Evolutionary conservation across 1,140 invertebrate species (phyloP).

Genomic region (Eufriesea mexicana): DNA sequence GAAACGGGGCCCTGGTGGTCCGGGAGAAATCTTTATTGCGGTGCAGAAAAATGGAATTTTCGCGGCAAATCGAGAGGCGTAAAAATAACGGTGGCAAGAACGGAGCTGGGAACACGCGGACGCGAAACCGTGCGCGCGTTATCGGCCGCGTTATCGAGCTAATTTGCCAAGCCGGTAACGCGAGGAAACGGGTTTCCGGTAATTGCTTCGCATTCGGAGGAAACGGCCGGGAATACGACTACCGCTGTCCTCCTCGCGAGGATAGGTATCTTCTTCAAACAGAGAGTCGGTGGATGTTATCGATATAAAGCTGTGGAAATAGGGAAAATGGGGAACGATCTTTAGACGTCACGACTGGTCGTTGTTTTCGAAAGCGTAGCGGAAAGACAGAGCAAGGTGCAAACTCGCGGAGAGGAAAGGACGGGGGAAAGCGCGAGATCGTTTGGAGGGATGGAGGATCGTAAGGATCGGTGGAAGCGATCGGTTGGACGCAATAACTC

Average conservation of each 20-base stretch:
- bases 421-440: too few species aligned
- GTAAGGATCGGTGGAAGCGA: neutral
- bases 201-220: conserved; percentile 35
- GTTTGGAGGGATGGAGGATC: too few species aligned
- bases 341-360: too few species aligned
- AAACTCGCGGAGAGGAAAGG: too few species aligned
- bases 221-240: too few species aligned
- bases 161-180: conserved; percentile 48
- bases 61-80: conserved; percentile 44
- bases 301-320: conserved; percentile 39
- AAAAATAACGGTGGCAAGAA: neutral
- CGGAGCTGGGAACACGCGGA: neutral
- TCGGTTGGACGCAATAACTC: neutral
- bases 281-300: neutral
- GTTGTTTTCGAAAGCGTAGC: too few species aligned
- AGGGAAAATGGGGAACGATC: too few species aligned
- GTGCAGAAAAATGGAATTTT: neutral
- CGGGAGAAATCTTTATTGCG: conserved; percentile 22
- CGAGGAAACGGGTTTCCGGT: conserved; percentile 34
- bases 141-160: conserved; percentile 55
- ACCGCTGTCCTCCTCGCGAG: neutral
- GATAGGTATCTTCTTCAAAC: neutral
- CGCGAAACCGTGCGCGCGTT: conserved; percentile 45
- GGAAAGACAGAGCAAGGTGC: too few species aligned
- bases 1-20: neutral